Percentiles rank a stretch among this genome's conserved stretches.
phyloP scores from a whole-genome alignment of 2,113 vertebrate genomes.

The Athene noctua region DNA sequence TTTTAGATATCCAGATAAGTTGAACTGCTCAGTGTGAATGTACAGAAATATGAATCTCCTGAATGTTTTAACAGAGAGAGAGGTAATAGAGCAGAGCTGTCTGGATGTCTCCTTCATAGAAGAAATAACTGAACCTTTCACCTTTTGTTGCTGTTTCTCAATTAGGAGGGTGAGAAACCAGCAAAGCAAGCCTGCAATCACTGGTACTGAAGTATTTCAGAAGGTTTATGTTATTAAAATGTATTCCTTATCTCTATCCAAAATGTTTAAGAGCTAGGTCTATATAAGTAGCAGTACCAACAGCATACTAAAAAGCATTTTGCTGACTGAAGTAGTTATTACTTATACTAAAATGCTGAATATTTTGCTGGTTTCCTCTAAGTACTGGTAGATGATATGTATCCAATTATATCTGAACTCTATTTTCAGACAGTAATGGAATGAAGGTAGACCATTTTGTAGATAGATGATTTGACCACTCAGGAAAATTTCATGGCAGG shows the following conservation, averaged over 20 bases:
- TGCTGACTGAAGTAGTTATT: background rate
- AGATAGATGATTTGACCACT: background rate
- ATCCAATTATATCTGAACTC: background rate
- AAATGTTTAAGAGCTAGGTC: background rate
- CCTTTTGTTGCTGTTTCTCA: background rate
- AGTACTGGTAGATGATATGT: background rate
- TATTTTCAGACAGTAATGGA: background rate
- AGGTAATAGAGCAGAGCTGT: background rate
- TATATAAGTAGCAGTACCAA: background rate
- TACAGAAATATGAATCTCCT: background rate
- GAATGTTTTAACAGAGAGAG: background rate
- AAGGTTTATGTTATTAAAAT: background rate
- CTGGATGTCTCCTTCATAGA: background rate
- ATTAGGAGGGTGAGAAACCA: background rate
- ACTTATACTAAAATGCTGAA: background rate
- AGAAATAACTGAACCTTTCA: background rate
- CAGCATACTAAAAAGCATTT: background rate
- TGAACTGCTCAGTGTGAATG: background rate
- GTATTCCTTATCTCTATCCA: background rate
- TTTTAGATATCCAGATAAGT: background rate
- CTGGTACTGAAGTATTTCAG: background rate
- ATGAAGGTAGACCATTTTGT: background rate
- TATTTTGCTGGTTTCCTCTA: background rate
- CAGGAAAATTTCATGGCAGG: background rate
- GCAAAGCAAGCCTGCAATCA: background rate